Base-by-base conservation (phyloP, 2,888 invertebrate species). In the Ephialtes manifestator region DNA sequence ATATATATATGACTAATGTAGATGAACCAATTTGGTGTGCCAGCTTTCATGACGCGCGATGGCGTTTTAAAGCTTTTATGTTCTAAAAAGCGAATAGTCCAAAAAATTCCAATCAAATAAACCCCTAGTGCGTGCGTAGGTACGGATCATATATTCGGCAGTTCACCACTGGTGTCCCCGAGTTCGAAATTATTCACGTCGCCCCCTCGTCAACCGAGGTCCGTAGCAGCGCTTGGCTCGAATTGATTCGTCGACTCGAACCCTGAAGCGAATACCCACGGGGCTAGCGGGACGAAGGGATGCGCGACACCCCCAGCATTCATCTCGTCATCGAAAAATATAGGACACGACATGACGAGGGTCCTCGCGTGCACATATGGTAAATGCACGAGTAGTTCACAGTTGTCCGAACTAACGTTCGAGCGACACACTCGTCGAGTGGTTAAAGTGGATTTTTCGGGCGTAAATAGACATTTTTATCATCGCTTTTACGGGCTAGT, bases 161-260 rank as follows among this genome's bases (percentile, higher is more conserved):
- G 65, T 31, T 18, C 48, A 20, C 43, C 74, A 31, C n/a, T 46
- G 55, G 39, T 28, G 39, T 20, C n/a, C 11, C 58, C 18, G 65
- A 68, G 77, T 72, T 55, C 72, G 35, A 81, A 78, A 84, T 81
- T 68, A 81, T 84, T 84, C 81, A 72, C 67, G 35, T 63, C 46
- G 15, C 20, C 35, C 74, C 60, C 72, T 35, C 60, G 60, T 48
- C 72, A 68, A 55, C 24, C 46, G 58, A 35, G 31, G 15, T 18
- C 31, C 18, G 46, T 18, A 31, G 60, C 48, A 18, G 60, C 48
- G 65, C 11, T 78, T 24, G 13, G 77, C 67, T 60, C 72, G 79
- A 85, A 85, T 85, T 79, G 78, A 75, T 85, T 71, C 84, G 78
- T 81, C 81, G 75, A 75, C 63, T 81, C 70, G 81, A 79, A 81